Conservation (phyloP, 2,888 invertebrate genomes). For the Mechanitis messenoides region DNA sequence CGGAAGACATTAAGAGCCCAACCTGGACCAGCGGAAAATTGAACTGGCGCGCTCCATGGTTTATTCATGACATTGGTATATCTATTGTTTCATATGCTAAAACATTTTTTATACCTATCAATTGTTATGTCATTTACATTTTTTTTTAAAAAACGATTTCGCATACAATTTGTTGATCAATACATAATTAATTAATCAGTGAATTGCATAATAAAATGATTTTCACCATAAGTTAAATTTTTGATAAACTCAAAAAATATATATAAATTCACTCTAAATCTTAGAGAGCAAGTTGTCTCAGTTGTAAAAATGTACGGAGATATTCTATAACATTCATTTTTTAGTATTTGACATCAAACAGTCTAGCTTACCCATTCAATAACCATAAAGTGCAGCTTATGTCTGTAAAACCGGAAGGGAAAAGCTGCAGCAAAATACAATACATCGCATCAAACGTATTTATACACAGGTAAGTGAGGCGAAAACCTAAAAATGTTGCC, state of each 20-base stretch:
- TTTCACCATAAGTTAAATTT: too few species aligned
- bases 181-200: too few species aligned
- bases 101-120: constrained; percentile 37
- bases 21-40: constrained; percentile 60
- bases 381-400: constrained; percentile 19
- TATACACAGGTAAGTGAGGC: constrained; percentile 29
- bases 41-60: constrained; percentile 50
- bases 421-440: constrained; percentile 22
- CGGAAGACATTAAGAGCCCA: constrained; percentile 45
- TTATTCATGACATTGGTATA: constrained; percentile 60
- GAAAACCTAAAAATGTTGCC: constrained; percentile 60
- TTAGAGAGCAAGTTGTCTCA: too few species aligned
- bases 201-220: too few species aligned
- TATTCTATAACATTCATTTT: background rate
- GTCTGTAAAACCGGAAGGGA: constrained; percentile 11
- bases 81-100: constrained; percentile 36
- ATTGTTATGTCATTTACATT: constrained; percentile 8
- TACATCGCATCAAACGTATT: constrained; percentile 25
- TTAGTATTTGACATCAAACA: background rate
- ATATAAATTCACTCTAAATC: too few species aligned
- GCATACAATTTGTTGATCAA: too few species aligned
- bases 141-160: too few species aligned
- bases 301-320: too few species aligned
- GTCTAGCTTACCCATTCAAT: constrained; percentile 7
- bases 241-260: too few species aligned